A percentile compares a stretch with the other conserved stretches of the same genome.
phyloP scores from a whole-genome alignment of 2,113 vertebrate genomes.

The Prochilodus magdalenae region DNA sequence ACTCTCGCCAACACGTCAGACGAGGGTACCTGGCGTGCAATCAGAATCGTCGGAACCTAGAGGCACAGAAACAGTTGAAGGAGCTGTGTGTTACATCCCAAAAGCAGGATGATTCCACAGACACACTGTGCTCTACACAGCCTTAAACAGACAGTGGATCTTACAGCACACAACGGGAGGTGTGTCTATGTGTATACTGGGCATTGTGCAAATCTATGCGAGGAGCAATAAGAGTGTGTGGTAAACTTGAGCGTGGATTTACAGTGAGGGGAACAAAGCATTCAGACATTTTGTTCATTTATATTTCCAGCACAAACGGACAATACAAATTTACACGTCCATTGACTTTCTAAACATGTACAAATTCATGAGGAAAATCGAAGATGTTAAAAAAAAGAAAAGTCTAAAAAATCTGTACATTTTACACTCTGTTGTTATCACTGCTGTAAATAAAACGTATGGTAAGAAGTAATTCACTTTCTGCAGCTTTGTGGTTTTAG shows the following conservation, averaged over 20 bases:
- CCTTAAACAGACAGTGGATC: neutral
- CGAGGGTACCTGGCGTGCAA: constrained; percentile 95
- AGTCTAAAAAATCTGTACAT: too few relatives aligned
- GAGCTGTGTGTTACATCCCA: constrained; percentile 70
- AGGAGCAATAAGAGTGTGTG: neutral
- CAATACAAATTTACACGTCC: too few relatives aligned
- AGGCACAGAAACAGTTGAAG: constrained; percentile 82
- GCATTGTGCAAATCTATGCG: neutral
- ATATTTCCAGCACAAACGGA: too few relatives aligned
- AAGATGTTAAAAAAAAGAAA: too few relatives aligned
- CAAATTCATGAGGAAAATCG: too few relatives aligned
- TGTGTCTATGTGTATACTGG: neutral
- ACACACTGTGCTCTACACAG: constrained; percentile 23
- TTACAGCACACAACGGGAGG: neutral
- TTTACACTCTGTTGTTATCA: too few relatives aligned
- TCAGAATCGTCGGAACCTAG: constrained; percentile 98
- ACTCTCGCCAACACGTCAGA: constrained; percentile 55
- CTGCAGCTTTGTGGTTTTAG: too few relatives aligned
- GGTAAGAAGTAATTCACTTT: too few relatives aligned
- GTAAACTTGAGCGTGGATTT: neutral
- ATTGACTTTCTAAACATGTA: too few relatives aligned
- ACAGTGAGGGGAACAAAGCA: too few relatives aligned
- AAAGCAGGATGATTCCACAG: constrained; percentile 41
- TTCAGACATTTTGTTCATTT: too few relatives aligned
- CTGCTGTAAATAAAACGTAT: too few relatives aligned